These are phyloP conservation scores for Slavum lentiscoides DNA, from an alignment of 2,888 invertebrate genomes.

Conservation along the genomic window DNA sequence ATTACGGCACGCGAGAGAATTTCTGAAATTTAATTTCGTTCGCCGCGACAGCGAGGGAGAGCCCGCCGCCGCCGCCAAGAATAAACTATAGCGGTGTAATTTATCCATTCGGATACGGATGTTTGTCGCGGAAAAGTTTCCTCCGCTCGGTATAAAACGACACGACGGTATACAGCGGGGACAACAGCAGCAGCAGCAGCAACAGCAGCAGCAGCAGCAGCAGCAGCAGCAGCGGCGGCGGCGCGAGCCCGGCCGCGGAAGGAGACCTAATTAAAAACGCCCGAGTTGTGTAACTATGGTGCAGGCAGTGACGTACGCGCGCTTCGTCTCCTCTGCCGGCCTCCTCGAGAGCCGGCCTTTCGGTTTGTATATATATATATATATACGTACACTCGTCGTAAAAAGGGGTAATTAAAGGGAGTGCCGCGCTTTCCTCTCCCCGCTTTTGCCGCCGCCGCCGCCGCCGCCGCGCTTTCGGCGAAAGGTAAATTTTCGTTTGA, in stretches of 20 bases:
- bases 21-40: conserved; percentile 49
- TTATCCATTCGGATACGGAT: conserved; percentile 47
- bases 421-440: no score
- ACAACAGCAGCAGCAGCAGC: no score
- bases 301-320: conserved; percentile 35
- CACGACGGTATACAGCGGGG: not conserved
- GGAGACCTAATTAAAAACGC: conserved; percentile 49
- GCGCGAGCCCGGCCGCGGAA: not conserved
- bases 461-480: not conserved
- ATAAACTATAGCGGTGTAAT: conserved; percentile 38
- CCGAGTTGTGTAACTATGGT: conserved; percentile 47
- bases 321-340: no score
- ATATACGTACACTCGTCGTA: conserved; percentile 15
- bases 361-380: not conserved
- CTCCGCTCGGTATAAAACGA: not conserved
- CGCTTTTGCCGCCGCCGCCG: not conserved
- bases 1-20: conserved; percentile 47
- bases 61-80: no score
- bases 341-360: not conserved
- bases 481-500: conserved; percentile 51
- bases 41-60: not conserved
- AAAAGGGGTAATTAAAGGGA: conserved; percentile 49
- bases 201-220: no score
- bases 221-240: no score
- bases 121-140: conserved; percentile 49